phyloP scores from a whole-genome alignment of 2,888 invertebrate species.

The Gryllus longicercus region DNA sequence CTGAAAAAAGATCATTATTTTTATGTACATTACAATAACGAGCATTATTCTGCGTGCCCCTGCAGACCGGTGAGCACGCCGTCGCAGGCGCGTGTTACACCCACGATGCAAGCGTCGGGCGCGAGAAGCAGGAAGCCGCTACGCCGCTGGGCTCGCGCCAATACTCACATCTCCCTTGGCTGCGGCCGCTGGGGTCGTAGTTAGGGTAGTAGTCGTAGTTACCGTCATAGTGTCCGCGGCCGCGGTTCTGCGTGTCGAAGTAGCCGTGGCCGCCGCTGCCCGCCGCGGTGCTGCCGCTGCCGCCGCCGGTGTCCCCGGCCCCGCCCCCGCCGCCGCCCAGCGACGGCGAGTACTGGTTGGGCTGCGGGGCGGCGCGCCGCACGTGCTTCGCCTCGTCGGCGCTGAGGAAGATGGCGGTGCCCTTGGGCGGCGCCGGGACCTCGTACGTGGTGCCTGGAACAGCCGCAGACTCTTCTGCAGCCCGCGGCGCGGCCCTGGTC shows the following conservation, averaged over 20 bases:
- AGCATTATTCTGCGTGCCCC: too few relatives aligned
- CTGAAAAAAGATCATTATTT: too few relatives aligned
- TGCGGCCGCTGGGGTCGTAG: background rate
- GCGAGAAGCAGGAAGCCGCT: too few relatives aligned
- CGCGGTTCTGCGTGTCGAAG: background rate
- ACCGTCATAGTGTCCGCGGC: background rate
- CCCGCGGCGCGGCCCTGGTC: background rate
- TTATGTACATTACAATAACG: too few relatives aligned
- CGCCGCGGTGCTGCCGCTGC: background rate
- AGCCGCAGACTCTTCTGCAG: background rate
- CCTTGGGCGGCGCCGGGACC: background rate
- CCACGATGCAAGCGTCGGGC: too few relatives aligned
- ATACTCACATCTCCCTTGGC: too few relatives aligned
- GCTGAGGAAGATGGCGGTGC: slow-evolving; percentile 8
- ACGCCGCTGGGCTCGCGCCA: too few relatives aligned
- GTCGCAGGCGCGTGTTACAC: too few relatives aligned
- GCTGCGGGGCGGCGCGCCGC: background rate
- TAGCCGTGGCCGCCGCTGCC: background rate
- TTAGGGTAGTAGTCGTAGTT: slow-evolving; percentile 2
- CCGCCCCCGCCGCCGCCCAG: background rate
- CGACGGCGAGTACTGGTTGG: background rate
- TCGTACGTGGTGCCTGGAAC: background rate
- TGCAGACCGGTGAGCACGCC: too few relatives aligned
- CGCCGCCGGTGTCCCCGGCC: background rate
- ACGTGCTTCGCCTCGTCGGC: background rate